Percentiles rank a stretch among this genome's conserved stretches.
Conservation (phyloP, 2,888 invertebrate species). For the Lochmaea crataegi region DNA sequence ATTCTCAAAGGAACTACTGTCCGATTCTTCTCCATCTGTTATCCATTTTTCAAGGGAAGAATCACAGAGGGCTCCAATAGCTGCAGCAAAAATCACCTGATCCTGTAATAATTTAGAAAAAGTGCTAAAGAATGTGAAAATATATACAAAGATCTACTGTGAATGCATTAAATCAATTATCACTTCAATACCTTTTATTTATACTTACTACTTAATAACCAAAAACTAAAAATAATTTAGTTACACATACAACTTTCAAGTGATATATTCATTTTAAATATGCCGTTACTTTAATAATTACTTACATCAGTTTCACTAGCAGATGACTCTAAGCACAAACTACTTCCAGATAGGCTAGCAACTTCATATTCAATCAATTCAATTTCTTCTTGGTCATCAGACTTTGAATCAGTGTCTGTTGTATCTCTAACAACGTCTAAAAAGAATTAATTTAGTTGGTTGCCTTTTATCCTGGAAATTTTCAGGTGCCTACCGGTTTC, state of each 20-base stretch:
- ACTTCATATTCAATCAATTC: slow-evolving; percentile 64
- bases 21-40: slow-evolving; percentile 62
- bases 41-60: slow-evolving; percentile 60
- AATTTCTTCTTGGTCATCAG: slow-evolving; percentile 45
- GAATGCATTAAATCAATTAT: background rate
- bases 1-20: slow-evolving; percentile 56
- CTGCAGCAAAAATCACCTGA: slow-evolving; percentile 54
- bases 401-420: slow-evolving; percentile 59
- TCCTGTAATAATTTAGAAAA: slow-evolving; percentile 44
- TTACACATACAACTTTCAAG: background rate
- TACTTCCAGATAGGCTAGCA: slow-evolving; percentile 66
- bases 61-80: slow-evolving; percentile 60
- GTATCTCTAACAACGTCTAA: slow-evolving; percentile 63
- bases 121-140: background rate
- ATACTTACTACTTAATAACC: background rate
- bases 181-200: background rate
- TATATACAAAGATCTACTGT: background rate
- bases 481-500: slow-evolving; percentile 71
- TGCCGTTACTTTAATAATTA: background rate
- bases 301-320: slow-evolving; percentile 69
- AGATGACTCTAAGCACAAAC: slow-evolving; percentile 55
- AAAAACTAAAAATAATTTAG: background rate
- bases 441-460: slow-evolving; percentile 56
- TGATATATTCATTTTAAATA: background rate
- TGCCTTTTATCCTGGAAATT: slow-evolving; percentile 36